These are phyloP conservation scores for Euzophera pinguis DNA, from an alignment of 2,888 invertebrate species.

Conservation along the genomic window DNA sequence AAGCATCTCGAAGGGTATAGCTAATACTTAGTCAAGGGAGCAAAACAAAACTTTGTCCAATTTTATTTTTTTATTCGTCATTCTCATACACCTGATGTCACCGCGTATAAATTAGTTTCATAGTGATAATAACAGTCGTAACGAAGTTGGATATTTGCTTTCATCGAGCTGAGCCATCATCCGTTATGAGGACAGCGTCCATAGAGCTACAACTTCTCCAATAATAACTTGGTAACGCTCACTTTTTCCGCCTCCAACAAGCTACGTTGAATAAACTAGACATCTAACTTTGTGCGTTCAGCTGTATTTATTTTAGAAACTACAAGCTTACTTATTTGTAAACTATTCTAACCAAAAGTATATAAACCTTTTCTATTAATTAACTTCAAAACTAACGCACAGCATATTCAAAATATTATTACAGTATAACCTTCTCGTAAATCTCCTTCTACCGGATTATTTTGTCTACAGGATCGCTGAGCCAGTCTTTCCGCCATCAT, in stretches of 20 bases:
- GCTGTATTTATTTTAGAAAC: not conserved
- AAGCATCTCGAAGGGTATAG: too few species aligned
- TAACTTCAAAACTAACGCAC: too few species aligned
- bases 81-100: not conserved
- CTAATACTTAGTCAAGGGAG: too few species aligned
- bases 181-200: slow-evolving; percentile 5
- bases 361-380: too few species aligned
- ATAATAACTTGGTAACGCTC: slow-evolving; percentile 23
- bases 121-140: slow-evolving; percentile 3
- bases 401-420: too few species aligned
- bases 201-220: slow-evolving; percentile 22
- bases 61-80: not conserved
- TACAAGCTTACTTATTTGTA: not conserved
- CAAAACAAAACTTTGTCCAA: not conserved
- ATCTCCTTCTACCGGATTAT: too few species aligned
- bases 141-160: slow-evolving; percentile 12
- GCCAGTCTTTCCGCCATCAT: too few species aligned
- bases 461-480: too few species aligned
- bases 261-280: not conserved
- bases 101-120: not conserved
- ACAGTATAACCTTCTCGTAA: too few species aligned
- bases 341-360: not conserved
- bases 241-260: slow-evolving; percentile 12
- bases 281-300: not conserved
- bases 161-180: slow-evolving; percentile 10